Percentiles rank a stretch among this genome's conserved stretches.
Evolutionary conservation across 2,113 vertebrate genomes (phyloP).

Genomic region (Hemicordylus capensis): DNA sequence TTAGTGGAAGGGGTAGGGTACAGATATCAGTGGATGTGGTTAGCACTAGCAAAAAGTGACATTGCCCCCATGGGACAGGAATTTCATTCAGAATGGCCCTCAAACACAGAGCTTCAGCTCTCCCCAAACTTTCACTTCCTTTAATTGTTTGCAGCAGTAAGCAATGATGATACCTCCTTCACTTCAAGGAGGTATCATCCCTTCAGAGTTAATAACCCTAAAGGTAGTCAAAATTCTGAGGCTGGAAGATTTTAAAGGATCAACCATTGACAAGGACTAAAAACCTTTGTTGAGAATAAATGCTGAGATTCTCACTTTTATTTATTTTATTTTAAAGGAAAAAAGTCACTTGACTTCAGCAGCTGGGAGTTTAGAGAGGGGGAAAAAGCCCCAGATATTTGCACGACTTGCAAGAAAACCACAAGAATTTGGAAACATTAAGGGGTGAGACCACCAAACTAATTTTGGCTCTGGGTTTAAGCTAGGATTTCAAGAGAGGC

Average conservation of each 20-base stretch:
- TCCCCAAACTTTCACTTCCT: neutral
- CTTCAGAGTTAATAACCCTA: neutral
- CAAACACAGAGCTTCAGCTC: neutral
- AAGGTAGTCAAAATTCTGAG: neutral
- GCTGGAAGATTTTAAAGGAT: no score
- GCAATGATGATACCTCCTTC: no score
- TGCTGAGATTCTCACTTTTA: no score
- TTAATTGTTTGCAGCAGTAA: neutral
- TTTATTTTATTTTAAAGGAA: neutral
- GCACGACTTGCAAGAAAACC: conserved; percentile 14
- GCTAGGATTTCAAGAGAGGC: conserved; percentile 26
- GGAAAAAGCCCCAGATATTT: neutral
- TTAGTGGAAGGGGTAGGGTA: neutral
- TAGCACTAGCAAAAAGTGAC: neutral
- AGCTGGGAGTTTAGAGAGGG: neutral
- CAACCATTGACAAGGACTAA: neutral
- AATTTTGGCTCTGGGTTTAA: conserved; percentile 29
- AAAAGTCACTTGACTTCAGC: conserved; percentile 3
- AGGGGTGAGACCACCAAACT: conserved; percentile 11
- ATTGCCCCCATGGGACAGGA: neutral
- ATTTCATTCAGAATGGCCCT: neutral
- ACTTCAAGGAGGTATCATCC: neutral
- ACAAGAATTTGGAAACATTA: conserved; percentile 34
- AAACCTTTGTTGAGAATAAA: neutral
- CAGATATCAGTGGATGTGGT: neutral